These are phyloP conservation scores for Junonia oenone DNA, from an alignment of 2,888 invertebrate genomes.

Conservation along the genomic window DNA sequence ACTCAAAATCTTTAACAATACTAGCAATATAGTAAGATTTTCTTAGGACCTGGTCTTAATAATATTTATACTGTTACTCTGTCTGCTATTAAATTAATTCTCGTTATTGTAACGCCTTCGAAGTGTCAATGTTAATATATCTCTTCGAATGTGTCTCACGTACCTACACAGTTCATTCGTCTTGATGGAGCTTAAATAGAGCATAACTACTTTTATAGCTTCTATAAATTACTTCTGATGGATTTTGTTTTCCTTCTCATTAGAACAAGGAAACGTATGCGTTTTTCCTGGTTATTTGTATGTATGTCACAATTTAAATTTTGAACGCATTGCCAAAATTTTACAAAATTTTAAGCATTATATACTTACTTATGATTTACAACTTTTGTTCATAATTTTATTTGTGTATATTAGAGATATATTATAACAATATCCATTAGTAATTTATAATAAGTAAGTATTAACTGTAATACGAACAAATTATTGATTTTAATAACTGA, in stretches of 20 bases:
- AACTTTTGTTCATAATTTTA: too few relatives aligned
- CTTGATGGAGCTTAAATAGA: neutral
- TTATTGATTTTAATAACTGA: too few relatives aligned
- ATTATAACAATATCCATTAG: too few relatives aligned
- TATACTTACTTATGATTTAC: too few relatives aligned
- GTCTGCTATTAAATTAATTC: neutral
- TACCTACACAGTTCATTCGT: slow-evolving; percentile 7
- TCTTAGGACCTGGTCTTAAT: neutral
- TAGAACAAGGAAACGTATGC: neutral
- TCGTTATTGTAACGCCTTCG: neutral
- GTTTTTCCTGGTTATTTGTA: neutral
- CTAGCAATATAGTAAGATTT: neutral
- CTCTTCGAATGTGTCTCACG: slow-evolving; percentile 2
- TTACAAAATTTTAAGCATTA: too few relatives aligned
- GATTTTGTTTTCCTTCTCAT: neutral
- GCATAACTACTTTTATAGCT: neutral
- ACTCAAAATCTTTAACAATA: neutral
- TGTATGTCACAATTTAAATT: neutral
- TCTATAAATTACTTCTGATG: neutral
- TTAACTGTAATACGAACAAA: too few relatives aligned
- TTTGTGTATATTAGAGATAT: too few relatives aligned
- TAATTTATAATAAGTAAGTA: too few relatives aligned
- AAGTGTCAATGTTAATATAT: neutral
- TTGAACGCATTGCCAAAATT: too few relatives aligned
- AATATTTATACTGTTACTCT: neutral